A percentile compares a stretch with the other conserved stretches of the same genome.
phyloP scores from a whole-genome alignment of 2,797 vertebrate genomes.

The Clarias pachynema region DNA sequence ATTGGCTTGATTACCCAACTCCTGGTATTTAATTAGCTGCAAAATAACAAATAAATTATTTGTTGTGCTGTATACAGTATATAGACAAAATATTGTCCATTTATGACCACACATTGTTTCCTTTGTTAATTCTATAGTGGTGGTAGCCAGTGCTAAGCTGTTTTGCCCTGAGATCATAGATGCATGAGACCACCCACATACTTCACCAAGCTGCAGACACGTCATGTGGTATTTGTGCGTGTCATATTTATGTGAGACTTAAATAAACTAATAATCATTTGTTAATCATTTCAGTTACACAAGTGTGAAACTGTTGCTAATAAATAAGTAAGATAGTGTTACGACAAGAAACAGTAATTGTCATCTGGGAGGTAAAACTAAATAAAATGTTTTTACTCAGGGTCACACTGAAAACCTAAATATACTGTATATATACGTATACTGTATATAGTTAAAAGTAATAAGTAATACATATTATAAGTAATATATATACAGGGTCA shows the following conservation, averaged over 20 bases:
- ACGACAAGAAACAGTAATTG: neutral
- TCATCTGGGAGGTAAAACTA: neutral
- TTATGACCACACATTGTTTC: neutral
- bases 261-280: neutral
- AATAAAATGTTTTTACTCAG: neutral
- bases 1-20: neutral
- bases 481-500: neutral
- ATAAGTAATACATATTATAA: no score
- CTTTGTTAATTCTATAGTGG: neutral
- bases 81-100: neutral
- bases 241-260: no score
- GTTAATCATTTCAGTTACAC: neutral
- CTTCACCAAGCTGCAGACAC: neutral
- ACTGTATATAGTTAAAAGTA: neutral
- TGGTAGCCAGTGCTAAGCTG: neutral
- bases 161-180: neutral
- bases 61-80: neutral
- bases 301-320: neutral
- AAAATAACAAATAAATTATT: neutral
- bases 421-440: neutral
- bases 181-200: neutral
- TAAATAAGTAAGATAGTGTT: neutral
- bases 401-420: neutral
- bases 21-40: neutral
- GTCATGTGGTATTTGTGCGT: neutral